Evolutionary conservation across 2,797 vertebrate species (phyloP), one percentile per base, ranked within the genome.

Genomic region (Rhynchonycteris naso): DNA sequence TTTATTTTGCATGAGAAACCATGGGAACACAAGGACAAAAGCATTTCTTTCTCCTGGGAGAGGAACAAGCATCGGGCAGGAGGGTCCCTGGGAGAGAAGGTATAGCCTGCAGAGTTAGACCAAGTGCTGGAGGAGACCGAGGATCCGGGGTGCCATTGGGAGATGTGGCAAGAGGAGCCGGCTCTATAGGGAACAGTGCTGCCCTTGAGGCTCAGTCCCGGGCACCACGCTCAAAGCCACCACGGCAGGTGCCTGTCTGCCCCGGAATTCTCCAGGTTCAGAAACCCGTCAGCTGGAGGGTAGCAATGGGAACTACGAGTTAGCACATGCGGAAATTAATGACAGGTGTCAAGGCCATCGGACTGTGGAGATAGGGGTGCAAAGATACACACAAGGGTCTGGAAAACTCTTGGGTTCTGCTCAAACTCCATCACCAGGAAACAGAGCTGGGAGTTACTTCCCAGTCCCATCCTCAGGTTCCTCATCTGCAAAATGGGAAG

Each of bases 1-100:
- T 98, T 98, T 98, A 98, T 98, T 95, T 88, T 97, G 96, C 94
- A 93, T 4, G 1, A 96, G 97, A 85, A 92, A 94, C 95, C 72
- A 63, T 90, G 93, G 97, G 80, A 97, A 97, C 89, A 81, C 96
- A 93, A 76, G 66, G 82, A 88, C 84, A 43, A 54, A 86, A 54
- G 76, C 74, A n/a, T 38, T 33, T 14, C 82, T 78, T 15, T 72
- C 43, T 19, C 76, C 30, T 80, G 59, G 30, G 35, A 30, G 66
- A 43, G 38, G 50, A 74, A 22, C 61, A 95, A 54, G 19, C 30
- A 0, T 9, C 1, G 47, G 90, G 30, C 76, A 24, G 33, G n/a
- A 16, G 5, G 33, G 38, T 54, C 52, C 69, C 58, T 43, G 33
- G 14, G 56, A 52, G 43, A 26, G 78, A 26, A 81, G 12, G 63